These are phyloP conservation scores for Thymelicus acteon DNA, from an alignment of 2,888 invertebrate genomes.

Conservation along the genomic window DNA sequence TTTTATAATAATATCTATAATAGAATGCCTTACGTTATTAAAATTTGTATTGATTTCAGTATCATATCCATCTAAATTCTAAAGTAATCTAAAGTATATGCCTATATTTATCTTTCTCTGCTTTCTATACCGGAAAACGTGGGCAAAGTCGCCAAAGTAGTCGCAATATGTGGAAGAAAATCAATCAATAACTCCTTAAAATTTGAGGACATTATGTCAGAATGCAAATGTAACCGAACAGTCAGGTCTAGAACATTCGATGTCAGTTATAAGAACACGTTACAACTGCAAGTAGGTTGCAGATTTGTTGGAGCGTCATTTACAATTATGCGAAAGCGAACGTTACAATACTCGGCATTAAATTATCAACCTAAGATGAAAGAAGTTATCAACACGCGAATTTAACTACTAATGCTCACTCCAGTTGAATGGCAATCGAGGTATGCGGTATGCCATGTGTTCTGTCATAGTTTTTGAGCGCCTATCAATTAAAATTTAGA, in stretches of 20 bases:
- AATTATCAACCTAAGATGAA: too few species aligned
- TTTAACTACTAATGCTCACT: not conserved
- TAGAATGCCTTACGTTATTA: too few species aligned
- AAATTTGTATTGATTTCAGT: too few species aligned
- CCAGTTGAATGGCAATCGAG: not conserved
- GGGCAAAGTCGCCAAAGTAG: too few species aligned
- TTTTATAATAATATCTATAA: too few species aligned
- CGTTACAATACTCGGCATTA: slow-evolving; percentile 52
- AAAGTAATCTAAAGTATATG: too few species aligned
- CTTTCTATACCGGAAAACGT: too few species aligned
- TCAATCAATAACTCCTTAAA: not conserved
- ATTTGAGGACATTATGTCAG: slow-evolving; percentile 13
- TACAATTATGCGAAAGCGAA: slow-evolving; percentile 66
- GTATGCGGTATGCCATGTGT: too few species aligned
- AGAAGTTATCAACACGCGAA: too few species aligned
- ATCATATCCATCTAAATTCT: too few species aligned
- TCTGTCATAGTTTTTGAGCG: not conserved
- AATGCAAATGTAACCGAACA: slow-evolving; percentile 17
- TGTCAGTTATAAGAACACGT: slow-evolving; percentile 18
- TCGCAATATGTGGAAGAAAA: too few species aligned
- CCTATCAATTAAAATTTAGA: not conserved
- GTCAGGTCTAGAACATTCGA: slow-evolving; percentile 19
- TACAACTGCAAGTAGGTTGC: slow-evolving; percentile 30
- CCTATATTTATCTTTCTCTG: too few species aligned
- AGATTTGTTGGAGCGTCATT: slow-evolving; percentile 51